A percentile compares a stretch with the other conserved stretches of the same genome.
phyloP scores from a whole-genome alignment of 2,113 vertebrate species.

The Loxodonta africana region DNA sequence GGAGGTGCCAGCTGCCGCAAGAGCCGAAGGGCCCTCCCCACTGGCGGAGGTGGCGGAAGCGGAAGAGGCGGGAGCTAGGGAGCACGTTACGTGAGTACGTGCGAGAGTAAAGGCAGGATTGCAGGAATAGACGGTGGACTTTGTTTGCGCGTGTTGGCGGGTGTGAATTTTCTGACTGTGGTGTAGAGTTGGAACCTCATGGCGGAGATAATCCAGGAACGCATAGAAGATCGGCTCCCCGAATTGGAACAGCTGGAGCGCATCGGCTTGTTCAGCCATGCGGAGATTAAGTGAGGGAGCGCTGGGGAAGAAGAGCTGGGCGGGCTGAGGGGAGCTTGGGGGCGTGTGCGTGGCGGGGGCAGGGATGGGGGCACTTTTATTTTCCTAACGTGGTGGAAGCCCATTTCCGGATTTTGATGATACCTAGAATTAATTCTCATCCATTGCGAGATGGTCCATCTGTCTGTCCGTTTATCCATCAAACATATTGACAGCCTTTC shows the following conservation, averaged over 20 bases:
- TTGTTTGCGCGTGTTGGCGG: fast-evolving
- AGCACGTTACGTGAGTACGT: background rate
- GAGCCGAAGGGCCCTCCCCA: fast-evolving
- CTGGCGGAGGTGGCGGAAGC: slow-evolving; percentile 45
- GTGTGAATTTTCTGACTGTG: fast-evolving
- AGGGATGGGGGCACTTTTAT: fast-evolving
- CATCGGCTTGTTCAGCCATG: slow-evolving; percentile 93
- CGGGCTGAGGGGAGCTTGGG: background rate
- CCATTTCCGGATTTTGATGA: background rate
- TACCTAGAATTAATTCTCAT: background rate
- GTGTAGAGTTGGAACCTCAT: slow-evolving; percentile 81
- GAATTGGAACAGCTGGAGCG: slow-evolving; percentile 96
- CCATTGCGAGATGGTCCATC: background rate
- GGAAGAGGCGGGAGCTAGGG: slow-evolving; percentile 66
- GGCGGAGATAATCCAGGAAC: slow-evolving; percentile 95
- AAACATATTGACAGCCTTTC: background rate
- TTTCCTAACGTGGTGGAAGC: background rate
- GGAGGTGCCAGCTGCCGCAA: fast-evolving
- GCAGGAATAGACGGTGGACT: fast-evolving
- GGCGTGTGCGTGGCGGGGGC: background rate
- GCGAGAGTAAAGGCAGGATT: fast-evolving
- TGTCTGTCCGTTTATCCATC: background rate
- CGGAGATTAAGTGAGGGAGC: slow-evolving; percentile 93
- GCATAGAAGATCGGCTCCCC: slow-evolving; percentile 94
- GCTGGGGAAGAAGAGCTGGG: background rate